Conservation (phyloP, 92 coral and sea anemone species). For the Umimayanthus kanabou region DNA sequence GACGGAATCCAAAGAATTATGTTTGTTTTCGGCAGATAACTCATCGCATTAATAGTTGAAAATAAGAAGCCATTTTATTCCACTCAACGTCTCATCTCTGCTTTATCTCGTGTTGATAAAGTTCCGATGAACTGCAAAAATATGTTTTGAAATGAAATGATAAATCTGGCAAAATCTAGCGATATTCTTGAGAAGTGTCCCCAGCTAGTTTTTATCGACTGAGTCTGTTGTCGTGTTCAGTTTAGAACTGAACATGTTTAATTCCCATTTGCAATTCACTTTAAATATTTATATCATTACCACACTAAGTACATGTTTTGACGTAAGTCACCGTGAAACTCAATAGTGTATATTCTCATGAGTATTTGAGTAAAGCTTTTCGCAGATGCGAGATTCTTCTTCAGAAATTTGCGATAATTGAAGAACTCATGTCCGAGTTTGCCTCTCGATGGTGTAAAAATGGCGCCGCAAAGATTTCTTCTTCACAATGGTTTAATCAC, state of each 20-base stretch:
- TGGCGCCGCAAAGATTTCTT: neutral
- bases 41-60: neutral
- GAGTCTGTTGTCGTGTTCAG: conserved; percentile 16
- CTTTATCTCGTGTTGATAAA: no score
- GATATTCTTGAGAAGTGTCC: neutral
- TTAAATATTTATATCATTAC: conserved; percentile 12
- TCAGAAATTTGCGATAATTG: neutral
- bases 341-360: neutral
- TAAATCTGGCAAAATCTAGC: neutral
- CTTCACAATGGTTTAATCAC: conserved; percentile 14
- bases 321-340: neutral
- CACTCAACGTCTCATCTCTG: neutral
- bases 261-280: conserved; percentile 39
- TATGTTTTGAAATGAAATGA: no score
- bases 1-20: conserved; percentile 1
- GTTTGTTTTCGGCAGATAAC: neutral
- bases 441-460: neutral
- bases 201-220: no score
- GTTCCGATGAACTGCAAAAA: neutral
- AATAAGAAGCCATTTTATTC: neutral
- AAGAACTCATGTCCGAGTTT: neutral
- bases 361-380: neutral
- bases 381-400: neutral
- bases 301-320: conserved; percentile 4
- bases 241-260: conserved; percentile 16